Conservation (phyloP, 2,797 vertebrate species). For the Myripristis murdjan region DNA sequence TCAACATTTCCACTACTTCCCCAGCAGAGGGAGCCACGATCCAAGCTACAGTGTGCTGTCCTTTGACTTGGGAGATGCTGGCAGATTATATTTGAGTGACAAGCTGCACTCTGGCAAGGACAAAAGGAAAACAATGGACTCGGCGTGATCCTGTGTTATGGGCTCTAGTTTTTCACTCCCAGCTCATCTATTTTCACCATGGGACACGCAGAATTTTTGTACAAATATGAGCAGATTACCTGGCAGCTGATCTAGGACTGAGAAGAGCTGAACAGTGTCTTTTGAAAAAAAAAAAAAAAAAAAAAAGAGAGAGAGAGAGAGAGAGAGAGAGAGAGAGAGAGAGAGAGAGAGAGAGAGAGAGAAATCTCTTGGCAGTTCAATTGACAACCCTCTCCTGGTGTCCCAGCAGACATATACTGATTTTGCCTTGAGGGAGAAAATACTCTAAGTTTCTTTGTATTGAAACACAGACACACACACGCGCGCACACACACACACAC, state of each 20-base stretch:
- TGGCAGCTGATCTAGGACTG: not conserved
- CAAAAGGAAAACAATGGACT: not conserved
- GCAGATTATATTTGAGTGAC: not conserved
- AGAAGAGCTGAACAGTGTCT: not conserved
- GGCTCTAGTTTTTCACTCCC: not conserved
- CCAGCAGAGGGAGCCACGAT: slow-evolving; percentile 79
- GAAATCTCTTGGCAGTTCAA: not conserved
- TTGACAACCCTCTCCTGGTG: too few relatives aligned
- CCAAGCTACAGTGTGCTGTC: not conserved
- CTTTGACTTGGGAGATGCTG: not conserved
- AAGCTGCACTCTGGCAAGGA: not conserved
- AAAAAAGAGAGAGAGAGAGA: too few relatives aligned
- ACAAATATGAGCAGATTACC: not conserved
- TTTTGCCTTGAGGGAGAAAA: too few relatives aligned
- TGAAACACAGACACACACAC: too few relatives aligned
- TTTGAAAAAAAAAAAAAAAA: too few relatives aligned
- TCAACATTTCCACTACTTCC: slow-evolving; percentile 6
- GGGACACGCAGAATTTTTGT: not conserved
- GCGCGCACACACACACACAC: not conserved
- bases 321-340: too few relatives aligned
- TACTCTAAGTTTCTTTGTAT: too few relatives aligned
- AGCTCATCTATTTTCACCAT: not conserved
- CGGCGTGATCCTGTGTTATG: not conserved
- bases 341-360: not conserved
- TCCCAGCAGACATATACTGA: not conserved